Evolutionary conservation across 2,888 invertebrate genomes (phyloP), one percentile per base, ranked within the genome.

Genomic region (Strigamia maritima): DNA sequence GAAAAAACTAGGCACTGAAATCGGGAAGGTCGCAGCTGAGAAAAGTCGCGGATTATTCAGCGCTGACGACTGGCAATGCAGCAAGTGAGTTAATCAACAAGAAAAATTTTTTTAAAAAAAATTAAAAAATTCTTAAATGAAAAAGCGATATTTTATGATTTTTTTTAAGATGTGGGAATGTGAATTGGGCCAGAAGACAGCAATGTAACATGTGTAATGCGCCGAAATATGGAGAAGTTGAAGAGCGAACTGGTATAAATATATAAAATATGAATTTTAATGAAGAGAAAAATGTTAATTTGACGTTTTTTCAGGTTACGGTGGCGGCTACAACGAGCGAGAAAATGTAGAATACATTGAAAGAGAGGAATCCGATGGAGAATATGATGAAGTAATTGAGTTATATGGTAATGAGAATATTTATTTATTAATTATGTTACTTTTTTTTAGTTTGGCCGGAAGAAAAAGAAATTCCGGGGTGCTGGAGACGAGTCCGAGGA

Each of bases 21-120:
- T 99, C 83, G 99, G 99, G 3, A 98, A 98, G 88, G 94, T 93
- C 26, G 95, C 97, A 44, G 99, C 99, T 0, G 99, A 99, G 86
- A 98, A 98, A 87, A 97, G 97, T 84, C 91, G 95, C 83, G 97
- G 97, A n/a, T 89, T 97, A 80, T 92, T 93, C 86, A 95, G 96
- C 87, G 98, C 99, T 49, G 98, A 99, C 86, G 99, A 99, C 87
- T 99, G 99, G 99, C 96, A 97, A 85, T 99, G 99, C 87, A 95
- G 94, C 87, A 98, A 98, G 89, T 90, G 83, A 83, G 83, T 79
- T 16, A 75, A 19, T 14, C n/a, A 65, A 14, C 16, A 8, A 10
- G 16, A 10, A 10, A 65, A 24, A 65, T 6, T 10, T 22, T 7
- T 12, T 65, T 7, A 65, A 65, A 28, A 3, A 19, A 70, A n/a